Base-by-base conservation (phyloP, 2,797 vertebrate genomes). In the Dryobates pubescens region DNA sequence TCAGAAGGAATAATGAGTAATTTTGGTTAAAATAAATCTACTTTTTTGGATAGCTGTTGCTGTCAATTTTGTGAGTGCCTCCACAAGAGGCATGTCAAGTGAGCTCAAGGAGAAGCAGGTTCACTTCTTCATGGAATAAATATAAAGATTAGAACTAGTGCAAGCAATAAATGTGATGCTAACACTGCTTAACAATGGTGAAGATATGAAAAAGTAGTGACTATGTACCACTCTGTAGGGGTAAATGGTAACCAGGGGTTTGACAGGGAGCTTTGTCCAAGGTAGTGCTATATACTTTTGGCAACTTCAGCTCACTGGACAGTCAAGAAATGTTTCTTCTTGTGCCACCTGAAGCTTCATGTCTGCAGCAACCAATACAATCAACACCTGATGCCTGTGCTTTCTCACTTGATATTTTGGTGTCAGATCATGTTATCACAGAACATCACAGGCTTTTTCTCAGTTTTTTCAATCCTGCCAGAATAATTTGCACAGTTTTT, bases 291-390 rank as follows among this genome's bases (percentile, higher is more conserved):
- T 27, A 5, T 17, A 47, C 22, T 72, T 82, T 54, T 32, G 20
- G 10, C 18, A 43, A 30, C 0, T 1, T 3, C 19, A 54, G 6
- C 5, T 61, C 54, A n/a, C 4, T 64, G 17, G 1, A 78, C 22
- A 53, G 8, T 54, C 29, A 72, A 6, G 8, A 62, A 80, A 38
- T 54, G 10, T 3, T n/a, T 68, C 8, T 15, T 17, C 14, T 51
- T 53, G 19, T 78, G 19, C 8, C 18, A 69, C 14, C 7, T 65
- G 65, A 68, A 90, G 6, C 17, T 8, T 69, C 7, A 54, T 70
- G 13, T 63, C 88, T 64, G 75, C 22, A 82, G 20, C 6, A 64
- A 49, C 5, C 13, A 22, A 13, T 70, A n/a, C 26, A 72, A 20
- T 45, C 36, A 57, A 49, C 6, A 64, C 13, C 14, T 77, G 36